Conservation (phyloP, 1,140 invertebrate genomes). For the Musca domestica region DNA sequence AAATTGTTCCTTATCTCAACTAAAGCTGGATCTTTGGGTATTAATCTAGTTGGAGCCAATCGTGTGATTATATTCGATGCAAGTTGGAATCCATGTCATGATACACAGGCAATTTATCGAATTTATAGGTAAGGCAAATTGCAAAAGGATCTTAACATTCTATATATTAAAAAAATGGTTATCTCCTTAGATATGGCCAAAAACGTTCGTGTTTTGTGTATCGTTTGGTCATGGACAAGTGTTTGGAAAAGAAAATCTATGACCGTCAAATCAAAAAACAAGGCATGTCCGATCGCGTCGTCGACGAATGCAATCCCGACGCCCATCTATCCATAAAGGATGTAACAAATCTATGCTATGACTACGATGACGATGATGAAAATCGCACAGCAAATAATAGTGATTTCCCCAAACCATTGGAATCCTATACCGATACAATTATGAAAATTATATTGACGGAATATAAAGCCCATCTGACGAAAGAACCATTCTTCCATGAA, state of each 20-base stretch:
- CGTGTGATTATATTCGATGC: constrained; percentile 97
- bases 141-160: background rate
- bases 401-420: constrained; percentile 68
- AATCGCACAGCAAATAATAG: constrained; percentile 43
- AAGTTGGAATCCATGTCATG: constrained; percentile 99
- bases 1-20: constrained; percentile 96
- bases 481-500: constrained; percentile 95
- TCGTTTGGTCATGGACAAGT: constrained; percentile 94
- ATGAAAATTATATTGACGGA: constrained; percentile 71
- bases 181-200: constrained; percentile 74
- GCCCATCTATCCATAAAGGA: constrained; percentile 93
- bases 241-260: constrained; percentile 96
- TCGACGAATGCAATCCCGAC: constrained; percentile 97
- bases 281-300: constrained; percentile 94
- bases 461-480: constrained; percentile 71
- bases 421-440: constrained; percentile 78
- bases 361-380: constrained; percentile 82
- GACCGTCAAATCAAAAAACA: constrained; percentile 98
- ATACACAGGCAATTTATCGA: constrained; percentile 96
- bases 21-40: constrained; percentile 92
- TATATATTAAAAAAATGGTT: background rate
- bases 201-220: constrained; percentile 93
- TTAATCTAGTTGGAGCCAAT: constrained; percentile 97
- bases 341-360: constrained; percentile 89
- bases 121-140: constrained; percentile 77